Percentiles rank a stretch among this genome's conserved stretches.
phyloP scores from a whole-genome alignment of 2,113 vertebrate species.

The Phoxinus phoxinus region DNA sequence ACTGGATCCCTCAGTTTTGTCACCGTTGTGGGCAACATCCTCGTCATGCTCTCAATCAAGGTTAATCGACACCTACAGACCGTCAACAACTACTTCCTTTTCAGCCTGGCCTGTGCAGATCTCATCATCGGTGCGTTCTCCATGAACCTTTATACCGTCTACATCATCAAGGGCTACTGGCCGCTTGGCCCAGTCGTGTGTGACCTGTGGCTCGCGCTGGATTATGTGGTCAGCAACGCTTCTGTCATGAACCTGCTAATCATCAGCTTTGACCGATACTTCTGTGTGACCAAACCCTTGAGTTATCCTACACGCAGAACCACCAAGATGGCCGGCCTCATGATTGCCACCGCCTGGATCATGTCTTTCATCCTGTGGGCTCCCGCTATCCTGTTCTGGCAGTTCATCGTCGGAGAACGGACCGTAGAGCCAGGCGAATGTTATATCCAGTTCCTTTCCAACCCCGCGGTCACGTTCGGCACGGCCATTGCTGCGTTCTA shows the following conservation, averaged over 20 bases:
- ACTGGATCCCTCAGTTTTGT: conserved; percentile 95
- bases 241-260: conserved; percentile 98
- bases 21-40: conserved; percentile 94
- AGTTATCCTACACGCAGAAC: conserved; percentile 92
- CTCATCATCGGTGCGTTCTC: conserved; percentile 96
- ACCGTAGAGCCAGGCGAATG: conserved; percentile 89
- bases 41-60: conserved; percentile 99
- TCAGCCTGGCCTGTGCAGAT: conserved; percentile 94
- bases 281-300: conserved; percentile 97
- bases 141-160: conserved; percentile 97
- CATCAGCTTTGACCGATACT: conserved; percentile 98
- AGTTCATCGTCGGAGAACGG: conserved; percentile 95
- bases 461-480: conserved; percentile 93
- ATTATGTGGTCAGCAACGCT: conserved; percentile 96
- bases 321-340: conserved; percentile 96
- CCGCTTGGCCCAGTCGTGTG: conserved; percentile 94
- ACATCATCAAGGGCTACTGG: conserved; percentile 97
- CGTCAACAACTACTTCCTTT: conserved; percentile 98
- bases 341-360: conserved; percentile 96
- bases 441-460: conserved; percentile 97
- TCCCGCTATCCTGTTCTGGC: conserved; percentile 98
- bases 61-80: conserved; percentile 98
- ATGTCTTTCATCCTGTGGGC: conserved; percentile 98
- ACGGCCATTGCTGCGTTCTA: conserved; percentile 98
- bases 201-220: conserved; percentile 94